phyloP scores from a whole-genome alignment of 1,140 invertebrate species.

The Pantala flavescens region DNA sequence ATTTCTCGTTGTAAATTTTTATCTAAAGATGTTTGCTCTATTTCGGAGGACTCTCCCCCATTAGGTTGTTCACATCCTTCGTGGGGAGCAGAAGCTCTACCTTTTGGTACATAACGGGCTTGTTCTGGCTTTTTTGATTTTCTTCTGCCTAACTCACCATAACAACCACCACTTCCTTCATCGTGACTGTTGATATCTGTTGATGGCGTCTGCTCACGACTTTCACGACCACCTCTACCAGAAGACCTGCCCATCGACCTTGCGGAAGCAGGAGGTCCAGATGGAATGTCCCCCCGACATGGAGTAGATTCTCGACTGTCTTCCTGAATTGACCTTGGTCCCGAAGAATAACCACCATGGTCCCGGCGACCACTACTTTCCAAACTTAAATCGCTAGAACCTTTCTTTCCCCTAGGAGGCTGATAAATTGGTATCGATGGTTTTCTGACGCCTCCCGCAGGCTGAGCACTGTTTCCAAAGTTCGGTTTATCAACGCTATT shows the following conservation, averaged over 20 bases:
- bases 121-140: constrained; percentile 45
- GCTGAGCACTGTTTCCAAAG: constrained; percentile 1
- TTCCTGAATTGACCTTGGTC: constrained; percentile 4
- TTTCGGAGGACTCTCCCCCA: constrained; percentile 21
- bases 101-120: constrained; percentile 42
- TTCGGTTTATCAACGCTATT: constrained; percentile 12
- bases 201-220: constrained; percentile 30
- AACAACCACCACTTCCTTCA: constrained; percentile 26
- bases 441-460: constrained; percentile 10
- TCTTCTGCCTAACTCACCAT: constrained; percentile 31
- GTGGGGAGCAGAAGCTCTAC: constrained; percentile 39
- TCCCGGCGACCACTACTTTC: not conserved
- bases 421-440: constrained; percentile 16
- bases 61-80: constrained; percentile 32
- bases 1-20: not conserved
- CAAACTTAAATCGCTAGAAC: not conserved
- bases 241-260: constrained; percentile 30
- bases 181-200: constrained; percentile 27
- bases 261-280: constrained; percentile 30
- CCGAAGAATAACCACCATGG: not conserved
- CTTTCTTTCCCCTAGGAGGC: constrained; percentile 3
- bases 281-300: constrained; percentile 19
- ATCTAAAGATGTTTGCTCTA: not conserved
- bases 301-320: constrained; percentile 17
- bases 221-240: constrained; percentile 30